Percentiles rank a stretch among this genome's conserved stretches.
These are phyloP conservation scores for Lasioglossum oenotherae DNA, from an alignment of 2,888 invertebrate species.

Conservation along the genomic window DNA sequence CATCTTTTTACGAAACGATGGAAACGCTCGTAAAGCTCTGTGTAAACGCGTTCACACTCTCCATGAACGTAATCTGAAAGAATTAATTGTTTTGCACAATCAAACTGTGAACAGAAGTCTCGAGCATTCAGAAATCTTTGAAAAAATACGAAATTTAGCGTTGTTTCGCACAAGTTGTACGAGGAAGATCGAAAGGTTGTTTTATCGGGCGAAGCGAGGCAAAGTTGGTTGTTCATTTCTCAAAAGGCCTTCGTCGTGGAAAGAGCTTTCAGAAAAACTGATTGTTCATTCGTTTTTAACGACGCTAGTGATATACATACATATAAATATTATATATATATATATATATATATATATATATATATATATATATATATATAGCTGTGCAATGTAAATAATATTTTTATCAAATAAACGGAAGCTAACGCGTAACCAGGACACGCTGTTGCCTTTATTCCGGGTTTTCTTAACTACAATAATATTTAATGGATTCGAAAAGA, in stretches of 20 bases:
- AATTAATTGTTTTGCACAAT: not conserved
- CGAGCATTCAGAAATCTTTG: not conserved
- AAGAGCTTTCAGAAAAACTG: slow-evolving; percentile 53
- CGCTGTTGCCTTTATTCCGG: not conserved
- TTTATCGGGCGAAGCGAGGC: slow-evolving; percentile 1
- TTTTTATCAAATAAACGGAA: slow-evolving; percentile 80
- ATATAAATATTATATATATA: slow-evolving; percentile 13
- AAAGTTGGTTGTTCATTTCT: slow-evolving; percentile 17
- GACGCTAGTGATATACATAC: slow-evolving; percentile 60
- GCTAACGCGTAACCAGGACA: slow-evolving; percentile 60
- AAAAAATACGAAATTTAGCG: not conserved
- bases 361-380: slow-evolving; percentile 66
- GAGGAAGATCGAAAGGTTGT: not conserved
- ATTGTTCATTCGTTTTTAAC: slow-evolving; percentile 57
- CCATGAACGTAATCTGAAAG: not conserved
- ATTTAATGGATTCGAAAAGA: not conserved
- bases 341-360: slow-evolving; percentile 66
- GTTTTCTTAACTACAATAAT: not conserved
- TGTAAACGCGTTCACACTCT: not conserved
- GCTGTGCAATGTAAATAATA: slow-evolving; percentile 82
- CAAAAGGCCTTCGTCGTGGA: slow-evolving; percentile 19
- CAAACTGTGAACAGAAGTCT: not conserved
- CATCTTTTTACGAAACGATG: not conserved
- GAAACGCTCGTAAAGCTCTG: slow-evolving; percentile 13
- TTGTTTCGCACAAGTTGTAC: not conserved